Evolutionary conservation across 2,888 invertebrate species (phyloP).

Genomic region (Nemurella pictetii): DNA sequence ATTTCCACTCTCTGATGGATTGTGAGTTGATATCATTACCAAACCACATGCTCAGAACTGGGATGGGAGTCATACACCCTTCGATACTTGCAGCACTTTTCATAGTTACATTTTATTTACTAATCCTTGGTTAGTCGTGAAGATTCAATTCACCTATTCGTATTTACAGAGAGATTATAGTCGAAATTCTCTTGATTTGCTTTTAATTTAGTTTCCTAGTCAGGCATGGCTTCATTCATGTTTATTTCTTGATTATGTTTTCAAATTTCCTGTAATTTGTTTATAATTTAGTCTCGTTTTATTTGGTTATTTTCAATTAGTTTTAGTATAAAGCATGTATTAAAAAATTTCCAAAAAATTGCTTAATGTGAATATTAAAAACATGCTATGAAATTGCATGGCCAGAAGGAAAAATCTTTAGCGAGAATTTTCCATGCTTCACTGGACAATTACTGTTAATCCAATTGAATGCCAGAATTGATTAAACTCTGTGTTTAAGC

Average conservation of each 20-base stretch:
- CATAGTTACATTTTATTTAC: background rate
- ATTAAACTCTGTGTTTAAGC: background rate
- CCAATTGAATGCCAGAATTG: background rate
- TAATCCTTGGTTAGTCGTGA: background rate
- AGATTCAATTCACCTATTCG: background rate
- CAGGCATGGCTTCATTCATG: background rate
- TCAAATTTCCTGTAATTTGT: background rate
- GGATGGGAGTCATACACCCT: background rate
- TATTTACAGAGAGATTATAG: background rate
- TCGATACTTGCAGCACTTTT: background rate
- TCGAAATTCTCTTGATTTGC: background rate
- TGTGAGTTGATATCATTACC: too few species aligned
- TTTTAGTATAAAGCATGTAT: too few species aligned
- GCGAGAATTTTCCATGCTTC: too few species aligned
- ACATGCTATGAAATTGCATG: background rate
- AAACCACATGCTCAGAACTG: too few species aligned
- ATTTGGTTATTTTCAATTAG: too few species aligned
- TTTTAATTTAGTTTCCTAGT: background rate
- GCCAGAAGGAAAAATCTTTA: too few species aligned
- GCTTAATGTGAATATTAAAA: background rate
- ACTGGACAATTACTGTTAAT: too few species aligned
- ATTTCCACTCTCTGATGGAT: background rate
- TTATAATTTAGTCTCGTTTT: too few species aligned
- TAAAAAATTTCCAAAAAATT: background rate
- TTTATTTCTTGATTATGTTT: background rate